Evolutionary conservation across 1,140 invertebrate genomes (phyloP), one percentile per base, ranked within the genome.

Genomic region (Acromyrmex echinatior): DNA sequence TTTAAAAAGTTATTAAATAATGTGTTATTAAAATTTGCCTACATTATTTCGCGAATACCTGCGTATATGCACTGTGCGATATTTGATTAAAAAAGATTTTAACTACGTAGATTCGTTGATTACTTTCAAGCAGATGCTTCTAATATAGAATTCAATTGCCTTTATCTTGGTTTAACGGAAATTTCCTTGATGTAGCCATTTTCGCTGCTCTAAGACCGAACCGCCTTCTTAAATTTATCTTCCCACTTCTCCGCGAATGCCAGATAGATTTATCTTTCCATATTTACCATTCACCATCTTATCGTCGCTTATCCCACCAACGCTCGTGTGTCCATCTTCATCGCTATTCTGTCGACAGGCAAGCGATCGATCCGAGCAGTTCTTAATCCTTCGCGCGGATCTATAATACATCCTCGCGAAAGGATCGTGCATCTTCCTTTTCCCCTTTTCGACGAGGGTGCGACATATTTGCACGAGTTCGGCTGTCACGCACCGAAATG

Each of bases 391-490:
- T 63, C 49, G 4, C 21, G 18, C 49, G 25, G 70, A 62, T 77
- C 82, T 74, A 81, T 87, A 76, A 90, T 90, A 86, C 70, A 90
- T 88, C 63, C 65, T 25, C 45, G 12, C 45, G 25, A 49, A 25
- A 63, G n/a, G 53, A 76, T 87, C 89, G 88, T 66, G 89, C 88
- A 77, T 88, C 86, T 86, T 84, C 80, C 58, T 62, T 62, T 71
- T 49, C 18, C 65, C 31, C 28, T 39, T 87, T 35, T 18, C 21
- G 53, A 70, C 65, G 14, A 51, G 68, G 63, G 56, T 58, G 58
- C 79, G 89, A 89, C 88, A 88, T 87, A 91, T 91, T 91, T 88
- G 89, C 81, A 4, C 66, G 63, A 81, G 76, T 91, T 84, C 84
- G 87, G 78, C 78, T 74, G 79, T 86, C 76, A 84, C 39, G 39